Evolutionary conservation across 2,888 invertebrate species (phyloP).

Genomic region (Thalpophila matura): DNA sequence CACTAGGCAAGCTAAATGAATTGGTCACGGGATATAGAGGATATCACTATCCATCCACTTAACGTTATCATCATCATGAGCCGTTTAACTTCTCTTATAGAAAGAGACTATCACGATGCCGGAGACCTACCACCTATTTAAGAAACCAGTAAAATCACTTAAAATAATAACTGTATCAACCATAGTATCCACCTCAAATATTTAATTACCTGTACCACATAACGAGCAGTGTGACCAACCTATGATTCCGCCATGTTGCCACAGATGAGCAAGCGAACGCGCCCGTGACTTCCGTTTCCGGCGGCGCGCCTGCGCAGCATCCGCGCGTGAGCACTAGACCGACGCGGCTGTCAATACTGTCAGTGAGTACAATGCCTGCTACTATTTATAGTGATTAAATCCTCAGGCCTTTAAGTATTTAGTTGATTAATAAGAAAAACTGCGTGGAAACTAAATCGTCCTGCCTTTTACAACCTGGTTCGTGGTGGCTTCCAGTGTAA

Average conservation of each 20-base stretch:
- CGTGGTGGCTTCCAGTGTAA: too few species aligned
- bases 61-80: too few species aligned
- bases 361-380: slow-evolving; percentile 64
- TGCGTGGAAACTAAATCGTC: neutral
- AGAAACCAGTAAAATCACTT: neutral
- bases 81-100: too few species aligned
- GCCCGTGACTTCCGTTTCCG: slow-evolving; percentile 90
- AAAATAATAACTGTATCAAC: neutral
- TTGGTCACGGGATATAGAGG: too few species aligned
- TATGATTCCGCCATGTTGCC: slow-evolving; percentile 86
- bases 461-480: neutral
- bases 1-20: too few species aligned
- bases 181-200: slow-evolving; percentile 24
- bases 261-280: slow-evolving; percentile 88
- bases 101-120: too few species aligned
- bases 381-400: slow-evolving; percentile 63
- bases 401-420: slow-evolving; percentile 38
- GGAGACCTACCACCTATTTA: too few species aligned
- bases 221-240: slow-evolving; percentile 75
- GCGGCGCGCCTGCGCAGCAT: slow-evolving; percentile 89
- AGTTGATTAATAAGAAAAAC: slow-evolving; percentile 17
- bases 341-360: slow-evolving; percentile 71
- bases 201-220: slow-evolving; percentile 56
- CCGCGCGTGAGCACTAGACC: slow-evolving; percentile 83
- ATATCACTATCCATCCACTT: too few species aligned